Base-by-base conservation (phyloP, 1,140 invertebrate species). In the silkworm (Bombyx mori) region DNA sequence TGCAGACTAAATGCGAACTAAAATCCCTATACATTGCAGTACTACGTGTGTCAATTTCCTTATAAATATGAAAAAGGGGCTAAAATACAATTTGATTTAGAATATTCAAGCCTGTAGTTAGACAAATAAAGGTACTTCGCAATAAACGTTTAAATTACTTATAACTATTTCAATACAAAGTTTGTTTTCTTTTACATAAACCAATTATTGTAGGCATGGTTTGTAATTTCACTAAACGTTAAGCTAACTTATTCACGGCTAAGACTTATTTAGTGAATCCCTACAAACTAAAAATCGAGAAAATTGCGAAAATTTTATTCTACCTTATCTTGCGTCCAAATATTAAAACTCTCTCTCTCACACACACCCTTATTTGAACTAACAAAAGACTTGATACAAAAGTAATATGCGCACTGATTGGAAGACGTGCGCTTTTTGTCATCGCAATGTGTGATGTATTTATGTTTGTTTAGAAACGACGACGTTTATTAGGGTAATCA, bases 401-500 rank as follows among this genome's bases (percentile, higher is more conserved):
- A 26, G n/a, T 42, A 26, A 18, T 26, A 8, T 7, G 12, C 8
- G 22, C n/a, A 35, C 26, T 35, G 26, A 35, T 35, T 35, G 26
- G 26, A 35, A 35, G 26, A 35, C 26, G 26, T 35, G 26, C 26
- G 4, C 26, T 35, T 35, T 35, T 35, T 35, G 26, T 35, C 26
- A 35, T 35, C 26, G 26, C 26, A 5, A 35, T 35, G 26, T 35
- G 4, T 35, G 26, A 35, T 35, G n/a, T n/a, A 35, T 35, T 35
- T 2, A 2, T 35, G 26, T 35, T 35, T n/a, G 55, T 70, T 79
- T 86, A 88, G 66, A 80, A 88, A 22, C 85, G 83, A 69, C 85
- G 81, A 62, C 85, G 83, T 79, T 88, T 88, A 74, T 86, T 88
- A 71, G 82, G 85, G 69, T 68, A 88, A 82, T 88, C 85, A 58